Evolutionary conservation across 2,113 vertebrate genomes (phyloP), one percentile per base, ranked within the genome.

Genomic region (Hyla sarda): DNA sequence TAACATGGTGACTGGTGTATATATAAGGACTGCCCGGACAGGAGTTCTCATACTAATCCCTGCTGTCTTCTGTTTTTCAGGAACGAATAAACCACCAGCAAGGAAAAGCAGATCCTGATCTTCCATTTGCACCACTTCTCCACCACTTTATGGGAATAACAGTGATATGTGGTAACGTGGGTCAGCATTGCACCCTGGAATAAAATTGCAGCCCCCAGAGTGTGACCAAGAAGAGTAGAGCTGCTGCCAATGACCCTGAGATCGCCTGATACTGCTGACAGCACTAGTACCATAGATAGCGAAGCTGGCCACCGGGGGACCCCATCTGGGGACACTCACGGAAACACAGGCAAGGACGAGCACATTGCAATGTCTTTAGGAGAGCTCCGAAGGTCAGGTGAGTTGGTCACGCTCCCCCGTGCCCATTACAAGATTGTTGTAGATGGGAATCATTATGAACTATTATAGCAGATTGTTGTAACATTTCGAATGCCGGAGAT

Each of bases 341-440:
- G 2, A 21, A 58, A 1, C 16, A 34, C 34, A 1, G 65, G 56
- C 12, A 23, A 28, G 47, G 65, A 82, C 37, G 67, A 87, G n/a
- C 85, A 30, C 28, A 74, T 87, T 21, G 78, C 77, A 4, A 21
- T 62, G 77, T 87, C 85, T 21, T 47, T 87, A 67, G 69, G 25
- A 19, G 85, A 87, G 69, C 85, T 87, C 37, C 65, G 77, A 41
- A 73, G 67, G 32, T 87, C 85, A 74, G 85, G 85, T 87, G 34
- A 14, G 85, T 84, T 30, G 6, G n/a, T 3, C 45, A 30, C 58
- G 8, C 47, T 12, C 41, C 41, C 41, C 41, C 8, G 8, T 41
- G 41, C 41, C n/a, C n/a, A n/a, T n/a, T n/a, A n/a, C n/a, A n/a
- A n/a, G n/a, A n/a, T n/a, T n/a, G n/a, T n/a, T n/a, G n/a, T n/a